A percentile compares a stretch with the other conserved stretches of the same genome.
Conservation (phyloP, 1,140 invertebrate species). For the Pogonus chalceus region DNA sequence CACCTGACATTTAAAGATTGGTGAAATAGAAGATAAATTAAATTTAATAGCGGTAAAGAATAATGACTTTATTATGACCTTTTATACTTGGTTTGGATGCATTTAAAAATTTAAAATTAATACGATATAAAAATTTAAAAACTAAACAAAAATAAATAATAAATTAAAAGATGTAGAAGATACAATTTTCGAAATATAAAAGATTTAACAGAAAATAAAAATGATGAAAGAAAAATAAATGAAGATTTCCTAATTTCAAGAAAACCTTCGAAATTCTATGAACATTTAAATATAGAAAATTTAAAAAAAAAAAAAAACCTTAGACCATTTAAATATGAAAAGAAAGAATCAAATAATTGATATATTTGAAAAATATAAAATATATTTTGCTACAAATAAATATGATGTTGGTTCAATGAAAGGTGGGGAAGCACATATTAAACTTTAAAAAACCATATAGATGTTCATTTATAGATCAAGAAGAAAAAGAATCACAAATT, state of each 20-base stretch:
- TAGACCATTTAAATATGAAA: no score
- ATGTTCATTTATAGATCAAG: conserved; percentile 25
- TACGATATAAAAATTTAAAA: conserved; percentile 2
- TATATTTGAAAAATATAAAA: conserved; percentile 19
- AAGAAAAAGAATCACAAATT: conserved; percentile 28
- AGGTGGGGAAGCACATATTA: conserved; percentile 25
- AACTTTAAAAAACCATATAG: conserved; percentile 28
- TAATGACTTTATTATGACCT: neutral
- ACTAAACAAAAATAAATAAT: no score
- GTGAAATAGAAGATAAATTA: neutral
- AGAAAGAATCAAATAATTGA: conserved; percentile 12
- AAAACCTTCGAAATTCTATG: no score
- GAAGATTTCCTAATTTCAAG: no score
- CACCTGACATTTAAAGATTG: conserved; percentile 1
- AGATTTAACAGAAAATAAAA: no score
- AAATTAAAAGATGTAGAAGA: neutral
- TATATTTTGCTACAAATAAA: conserved; percentile 27
- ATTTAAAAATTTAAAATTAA: conserved; percentile 1
- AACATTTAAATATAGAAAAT: no score
- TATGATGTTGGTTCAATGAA: conserved; percentile 25
- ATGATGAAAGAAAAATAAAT: neutral
- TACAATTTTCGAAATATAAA: no score
- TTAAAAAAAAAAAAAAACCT: no score
- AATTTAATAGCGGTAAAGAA: neutral
- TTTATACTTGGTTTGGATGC: conserved; percentile 3